phyloP scores from a whole-genome alignment of 2,888 invertebrate genomes.

The Dromius quadrimaculatus region DNA sequence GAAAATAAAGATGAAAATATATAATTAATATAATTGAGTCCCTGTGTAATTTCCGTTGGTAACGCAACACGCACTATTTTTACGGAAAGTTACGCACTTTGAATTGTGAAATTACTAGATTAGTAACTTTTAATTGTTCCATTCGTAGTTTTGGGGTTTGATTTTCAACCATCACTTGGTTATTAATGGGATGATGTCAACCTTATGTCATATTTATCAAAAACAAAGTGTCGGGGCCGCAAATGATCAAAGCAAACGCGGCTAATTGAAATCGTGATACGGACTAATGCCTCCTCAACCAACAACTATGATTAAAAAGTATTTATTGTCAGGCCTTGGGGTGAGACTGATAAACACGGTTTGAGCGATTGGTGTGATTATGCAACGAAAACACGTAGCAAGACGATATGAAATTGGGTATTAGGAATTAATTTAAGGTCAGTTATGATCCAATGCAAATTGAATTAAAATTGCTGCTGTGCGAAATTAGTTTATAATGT shows the following conservation, averaged over 20 bases:
- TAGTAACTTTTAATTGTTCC: no score
- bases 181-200: no score
- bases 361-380: conserved; percentile 29
- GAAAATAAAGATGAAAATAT: not conserved
- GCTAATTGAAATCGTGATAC: conserved; percentile 48
- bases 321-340: conserved; percentile 43
- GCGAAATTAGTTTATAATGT: conserved; percentile 46
- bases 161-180: no score
- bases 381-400: conserved; percentile 17
- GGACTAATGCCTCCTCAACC: conserved; percentile 36
- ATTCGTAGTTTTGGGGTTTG: no score
- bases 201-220: no score
- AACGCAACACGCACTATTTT: conserved; percentile 4
- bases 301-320: conserved; percentile 47
- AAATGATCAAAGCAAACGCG: conserved; percentile 13
- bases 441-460: conserved; percentile 41
- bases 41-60: conserved; percentile 5
- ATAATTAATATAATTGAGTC: conserved; percentile 26
- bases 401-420: conserved; percentile 37
- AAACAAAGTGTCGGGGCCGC: no score
- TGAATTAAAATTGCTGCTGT: conserved; percentile 46
- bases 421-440: conserved; percentile 40
- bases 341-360: conserved; percentile 24
- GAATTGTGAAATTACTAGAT: no score
- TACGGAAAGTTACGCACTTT: no score